A percentile compares a stretch with the other conserved stretches of the same genome.
Conservation (phyloP, 1,140 invertebrate genomes). For the Drosophila bipectinata region DNA sequence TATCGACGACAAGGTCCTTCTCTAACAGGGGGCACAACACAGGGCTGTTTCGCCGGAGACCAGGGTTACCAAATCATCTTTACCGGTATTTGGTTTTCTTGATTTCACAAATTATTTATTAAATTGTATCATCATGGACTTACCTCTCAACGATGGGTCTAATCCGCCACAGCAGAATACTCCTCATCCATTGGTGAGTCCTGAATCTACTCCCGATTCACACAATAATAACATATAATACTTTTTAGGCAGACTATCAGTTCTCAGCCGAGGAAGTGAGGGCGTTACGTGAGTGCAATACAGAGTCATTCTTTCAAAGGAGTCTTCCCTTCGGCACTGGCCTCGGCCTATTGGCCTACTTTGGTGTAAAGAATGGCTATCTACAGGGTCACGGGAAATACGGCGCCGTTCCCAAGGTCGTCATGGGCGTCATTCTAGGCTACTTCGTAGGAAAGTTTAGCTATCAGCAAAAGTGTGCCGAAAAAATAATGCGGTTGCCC, state of each 20-base stretch:
- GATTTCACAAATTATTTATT: slow-evolving; percentile 34
- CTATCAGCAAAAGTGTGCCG: slow-evolving; percentile 89
- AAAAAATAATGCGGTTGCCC: slow-evolving; percentile 90
- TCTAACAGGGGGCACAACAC: neutral
- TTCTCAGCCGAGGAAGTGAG: slow-evolving; percentile 85
- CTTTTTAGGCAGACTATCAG: slow-evolving; percentile 85
- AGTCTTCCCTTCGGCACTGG: slow-evolving; percentile 87
- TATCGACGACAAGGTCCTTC: neutral
- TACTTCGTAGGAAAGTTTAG: slow-evolving; percentile 91
- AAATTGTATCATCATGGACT: slow-evolving; percentile 58
- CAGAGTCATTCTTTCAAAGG: slow-evolving; percentile 89
- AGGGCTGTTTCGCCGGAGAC: slow-evolving; percentile 7
- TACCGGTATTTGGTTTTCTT: slow-evolving; percentile 12
- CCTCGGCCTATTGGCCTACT: slow-evolving; percentile 86
- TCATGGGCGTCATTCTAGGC: slow-evolving; percentile 87
- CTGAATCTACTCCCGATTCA: neutral
- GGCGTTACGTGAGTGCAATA: slow-evolving; percentile 89
- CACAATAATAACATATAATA: neutral
- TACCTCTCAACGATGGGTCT: slow-evolving; percentile 39
- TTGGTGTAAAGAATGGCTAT: slow-evolving; percentile 86
- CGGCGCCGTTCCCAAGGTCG: slow-evolving; percentile 88
- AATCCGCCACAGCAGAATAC: slow-evolving; percentile 6
- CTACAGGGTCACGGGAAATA: slow-evolving; percentile 85
- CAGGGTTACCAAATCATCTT: slow-evolving; percentile 11
- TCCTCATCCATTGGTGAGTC: slow-evolving; percentile 55